Evolutionary conservation across 2,888 invertebrate genomes (phyloP), one percentile per base, ranked within the genome.

Genomic region (Ganaspis brasiliensis): DNA sequence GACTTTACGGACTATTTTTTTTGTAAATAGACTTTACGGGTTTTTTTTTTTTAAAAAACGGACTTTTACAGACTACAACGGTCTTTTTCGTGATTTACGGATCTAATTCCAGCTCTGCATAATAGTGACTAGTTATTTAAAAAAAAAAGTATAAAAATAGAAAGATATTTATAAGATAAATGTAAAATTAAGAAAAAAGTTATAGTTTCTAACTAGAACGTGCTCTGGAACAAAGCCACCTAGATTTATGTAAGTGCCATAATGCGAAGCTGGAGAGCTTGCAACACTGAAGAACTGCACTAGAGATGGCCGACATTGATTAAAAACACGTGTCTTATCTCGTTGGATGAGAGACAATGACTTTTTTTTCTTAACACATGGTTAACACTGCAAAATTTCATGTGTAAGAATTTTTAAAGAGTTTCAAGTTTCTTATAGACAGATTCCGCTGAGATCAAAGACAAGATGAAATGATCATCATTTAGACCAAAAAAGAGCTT

Each of bases 281-380:
- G 70, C 67, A 73, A 74, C 67, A 77, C 71, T 78, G 75, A 67
- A 82, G 75, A 83, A 81, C 76, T 76, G 72, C 81, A 82, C 86
- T 85, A 81, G 79, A 87, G 89, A 89, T 89, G 89, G 83, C 85
- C 88, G 87, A 89, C 86, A 89, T 89, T 86, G 89, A 89, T 89
- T 88, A 82, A 61, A 82, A 78, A 83, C 83, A 89, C 88, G 89
- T 89, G 89, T 83, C 84, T 74, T 89, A 89, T 89, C 89, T 84
- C 73, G 79, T 78, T 70, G 78, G 74, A 81, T 56, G 71, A 71
- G 57, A 82, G 82, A 87, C 86, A 88, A 87, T 87, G 75, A 74
- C 71, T 72, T 72, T 79, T 77, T 83, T 87, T 82, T n/a, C n/a
- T n/a, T 74, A 67, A 63, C 35, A 63, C 19, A 40, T 2, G 12